Evolutionary conservation across 1,140 invertebrate genomes (phyloP).

Genomic region (Pteromalus puparum): DNA sequence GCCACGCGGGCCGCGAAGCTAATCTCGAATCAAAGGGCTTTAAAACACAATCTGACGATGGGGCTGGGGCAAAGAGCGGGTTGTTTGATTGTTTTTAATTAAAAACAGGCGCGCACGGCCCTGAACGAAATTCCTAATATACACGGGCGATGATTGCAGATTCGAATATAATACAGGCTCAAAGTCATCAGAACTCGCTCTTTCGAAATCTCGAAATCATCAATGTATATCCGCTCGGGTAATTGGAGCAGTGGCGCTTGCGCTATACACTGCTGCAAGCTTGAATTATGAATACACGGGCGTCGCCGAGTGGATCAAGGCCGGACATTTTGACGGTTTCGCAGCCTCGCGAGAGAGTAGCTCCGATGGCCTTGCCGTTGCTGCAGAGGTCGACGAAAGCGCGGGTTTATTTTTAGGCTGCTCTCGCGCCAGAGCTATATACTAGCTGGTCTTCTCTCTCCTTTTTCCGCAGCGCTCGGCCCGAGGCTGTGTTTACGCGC

Average conservation of each 20-base stretch:
- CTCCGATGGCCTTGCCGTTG: slow-evolving; percentile 13
- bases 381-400: slow-evolving; percentile 12
- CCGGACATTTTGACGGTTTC: slow-evolving; percentile 19
- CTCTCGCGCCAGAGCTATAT: background rate
- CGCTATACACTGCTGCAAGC: background rate
- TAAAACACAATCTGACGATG: background rate
- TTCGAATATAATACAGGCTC: background rate
- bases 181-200: background rate
- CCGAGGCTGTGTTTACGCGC: slow-evolving; percentile 3
- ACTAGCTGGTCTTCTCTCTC: background rate
- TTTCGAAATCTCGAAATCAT: background rate
- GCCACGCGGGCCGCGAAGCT: no score
- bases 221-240: background rate
- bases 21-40: background rate
- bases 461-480: background rate
- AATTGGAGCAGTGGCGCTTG: slow-evolving; percentile 22
- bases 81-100: background rate
- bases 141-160: no score
- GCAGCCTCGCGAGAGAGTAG: background rate
- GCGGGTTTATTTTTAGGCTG: slow-evolving; percentile 32
- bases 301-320: slow-evolving; percentile 43
- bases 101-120: no score
- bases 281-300: slow-evolving; percentile 28
- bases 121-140: no score
- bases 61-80: no score